Percentiles rank a stretch among this genome's conserved stretches.
phyloP scores from a whole-genome alignment of 2,113 vertebrate species.

The Crotalus horridus region DNA sequence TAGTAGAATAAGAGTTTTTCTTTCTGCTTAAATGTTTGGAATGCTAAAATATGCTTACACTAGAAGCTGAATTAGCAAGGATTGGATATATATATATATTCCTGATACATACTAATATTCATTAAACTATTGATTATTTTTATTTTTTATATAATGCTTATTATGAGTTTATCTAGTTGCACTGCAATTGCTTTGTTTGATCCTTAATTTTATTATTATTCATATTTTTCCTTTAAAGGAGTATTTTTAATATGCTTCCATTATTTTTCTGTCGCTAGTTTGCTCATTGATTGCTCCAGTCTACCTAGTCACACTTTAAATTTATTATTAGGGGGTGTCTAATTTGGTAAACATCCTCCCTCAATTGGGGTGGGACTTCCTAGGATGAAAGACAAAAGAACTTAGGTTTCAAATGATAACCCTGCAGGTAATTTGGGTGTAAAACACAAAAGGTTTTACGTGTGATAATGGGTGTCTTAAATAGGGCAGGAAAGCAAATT shows the following conservation, averaged over 20 bases:
- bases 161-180: not conserved
- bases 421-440: not conserved
- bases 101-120: not conserved
- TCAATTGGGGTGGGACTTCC: not conserved
- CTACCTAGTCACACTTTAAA: not conserved
- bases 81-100: not conserved
- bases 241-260: not conserved
- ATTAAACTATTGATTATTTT: not conserved
- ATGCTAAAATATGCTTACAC: not conserved
- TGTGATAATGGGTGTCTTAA: not conserved
- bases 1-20: too few relatives aligned
- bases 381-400: not conserved
- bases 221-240: not conserved
- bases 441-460: not conserved
- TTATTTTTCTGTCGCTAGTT: not conserved
- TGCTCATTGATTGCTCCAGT: not conserved
- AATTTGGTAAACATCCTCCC: not conserved
- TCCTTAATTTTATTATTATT: not conserved
- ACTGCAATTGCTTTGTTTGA: not conserved
- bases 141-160: not conserved
- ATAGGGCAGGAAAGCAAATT: not conserved
- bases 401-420: not conserved
- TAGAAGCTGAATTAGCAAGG: not conserved
- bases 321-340: not conserved
- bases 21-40: not conserved